Percentiles rank a stretch among this genome's conserved stretches.
These are phyloP conservation scores for Pollimyrus isidori DNA, from an alignment of 2,113 vertebrate species.

Conservation along the genomic window DNA sequence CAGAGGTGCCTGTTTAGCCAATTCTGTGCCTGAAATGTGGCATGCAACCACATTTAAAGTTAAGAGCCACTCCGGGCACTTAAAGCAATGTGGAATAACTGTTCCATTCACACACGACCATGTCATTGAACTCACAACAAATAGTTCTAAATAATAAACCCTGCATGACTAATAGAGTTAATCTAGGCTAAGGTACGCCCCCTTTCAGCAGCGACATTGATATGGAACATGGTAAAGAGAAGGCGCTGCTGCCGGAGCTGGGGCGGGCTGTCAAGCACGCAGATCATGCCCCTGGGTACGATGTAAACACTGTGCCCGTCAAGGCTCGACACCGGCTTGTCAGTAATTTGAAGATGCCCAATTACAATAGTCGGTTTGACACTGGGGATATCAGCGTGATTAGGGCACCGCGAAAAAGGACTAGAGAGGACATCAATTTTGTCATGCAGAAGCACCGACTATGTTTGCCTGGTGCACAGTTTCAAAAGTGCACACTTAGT, in stretches of 20 bases:
- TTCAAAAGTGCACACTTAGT: neutral
- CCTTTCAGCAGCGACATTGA: neutral
- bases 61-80: neutral
- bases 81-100: neutral
- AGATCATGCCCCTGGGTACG: neutral
- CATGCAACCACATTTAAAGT: neutral
- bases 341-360: conserved; percentile 6
- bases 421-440: neutral
- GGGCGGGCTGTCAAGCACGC: neutral
- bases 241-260: neutral
- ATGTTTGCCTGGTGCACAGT: neutral
- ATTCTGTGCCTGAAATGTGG: neutral
- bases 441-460: neutral
- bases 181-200: neutral
- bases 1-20: neutral
- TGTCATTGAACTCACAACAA: neutral
- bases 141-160: neutral
- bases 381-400: neutral
- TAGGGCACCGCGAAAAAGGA: neutral
- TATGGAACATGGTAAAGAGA: neutral
- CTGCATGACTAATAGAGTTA: neutral
- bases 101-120: neutral
- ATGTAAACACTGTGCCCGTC: neutral
- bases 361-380: neutral
- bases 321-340: neutral